Base-by-base conservation (phyloP, 1,140 invertebrate species). In the Mesaphorura yosii region DNA sequence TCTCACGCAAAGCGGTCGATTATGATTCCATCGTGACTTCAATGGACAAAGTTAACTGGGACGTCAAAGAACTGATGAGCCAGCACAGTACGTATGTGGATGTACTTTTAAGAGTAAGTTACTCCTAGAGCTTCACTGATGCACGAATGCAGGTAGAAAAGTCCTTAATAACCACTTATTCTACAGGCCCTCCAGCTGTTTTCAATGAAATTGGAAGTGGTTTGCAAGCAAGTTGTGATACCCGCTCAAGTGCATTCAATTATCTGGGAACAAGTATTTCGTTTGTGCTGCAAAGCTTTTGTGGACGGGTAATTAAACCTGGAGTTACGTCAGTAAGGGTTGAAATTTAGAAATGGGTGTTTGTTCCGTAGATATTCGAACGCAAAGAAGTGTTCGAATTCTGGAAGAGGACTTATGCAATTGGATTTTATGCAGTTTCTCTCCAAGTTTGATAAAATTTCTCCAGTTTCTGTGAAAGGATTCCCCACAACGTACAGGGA, bases 1-100 rank as follows among this genome's bases (percentile, higher is more conserved):
- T 95, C 92, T 72, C 74, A 95, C 60, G 79, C 85, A 1, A 80
- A 83, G 61, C 92, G 95, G 79, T 97, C n/a, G 82, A 94, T 67
- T 79, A 84, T 27, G 76, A 83, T 39, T 74, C 79, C 31, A 79
- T 91, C 46, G 70, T 95, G 7, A 73, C 78, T 42, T 74, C 80
- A n/a, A 95, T 98, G 82, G 79, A 78, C 3, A 84, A 83, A 72
- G 90, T 95, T 2, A 86, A 89, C 68, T 99, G 94, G 94, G 91
- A 97, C 7, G 12, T 20, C 14, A 84, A 81, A 67, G 89, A 94
- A 65, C 88, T 99, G 0, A 91, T 89, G 73, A 91, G 88, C 22
- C 87, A 96, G 63, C 94, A 98, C 67, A 95, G 86, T 66, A 70
- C 73, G 12, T 98, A 98, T 69, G 74, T 82, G 12, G 77, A 81